Base-by-base conservation (phyloP, 1,140 invertebrate genomes). In the Eupeodes corollae region DNA sequence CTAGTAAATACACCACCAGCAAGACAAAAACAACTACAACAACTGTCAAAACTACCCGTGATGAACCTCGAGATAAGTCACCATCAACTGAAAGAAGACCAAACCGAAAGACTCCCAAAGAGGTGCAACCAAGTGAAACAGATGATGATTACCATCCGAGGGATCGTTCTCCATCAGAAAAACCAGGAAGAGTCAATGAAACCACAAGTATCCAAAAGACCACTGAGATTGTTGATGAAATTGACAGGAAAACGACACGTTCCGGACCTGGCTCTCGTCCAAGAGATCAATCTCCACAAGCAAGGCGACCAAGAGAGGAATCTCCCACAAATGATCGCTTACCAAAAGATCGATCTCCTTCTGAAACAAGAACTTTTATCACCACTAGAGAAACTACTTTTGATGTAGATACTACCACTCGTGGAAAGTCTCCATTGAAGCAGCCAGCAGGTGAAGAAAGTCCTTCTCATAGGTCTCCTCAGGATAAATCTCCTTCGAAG, bases 171-270 rank as follows among this genome's bases (percentile, higher is more conserved):
- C 50, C 34, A 34, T 21, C 34, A 2, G 45, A 44, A 15, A 37
- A 47, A 3, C 53, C 53, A 8, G 56, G 47, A 19, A 52, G 48
- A 0, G 52, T 52, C 30, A 50, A 43, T 9, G 54, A 56, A 26
- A 42, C 47, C 0, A 38, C 52, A 14, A 50, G 46, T 42, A 14
- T 59, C 0, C 31, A 9, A 13, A 16, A 15, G 40, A 46, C 13
- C 47, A 40, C n/a, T 12, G 41, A 19, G 42, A 8, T 14, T 40
- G 9, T 30, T 15, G 61, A 63, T 35, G 47, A 61, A 12, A 49
- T 61, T 14, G 61, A 63, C 14, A 56, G 53, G 0, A 42, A 59
- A 26, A 18, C n/a, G 5, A 14, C 38, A 1, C 57, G 56, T 12
- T 54, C 58, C 21, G 8, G 8, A 26, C 21, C 21, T 26, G 21